Base-by-base conservation (phyloP, 1,140 invertebrate species). In the Drosophila bocqueti region DNA sequence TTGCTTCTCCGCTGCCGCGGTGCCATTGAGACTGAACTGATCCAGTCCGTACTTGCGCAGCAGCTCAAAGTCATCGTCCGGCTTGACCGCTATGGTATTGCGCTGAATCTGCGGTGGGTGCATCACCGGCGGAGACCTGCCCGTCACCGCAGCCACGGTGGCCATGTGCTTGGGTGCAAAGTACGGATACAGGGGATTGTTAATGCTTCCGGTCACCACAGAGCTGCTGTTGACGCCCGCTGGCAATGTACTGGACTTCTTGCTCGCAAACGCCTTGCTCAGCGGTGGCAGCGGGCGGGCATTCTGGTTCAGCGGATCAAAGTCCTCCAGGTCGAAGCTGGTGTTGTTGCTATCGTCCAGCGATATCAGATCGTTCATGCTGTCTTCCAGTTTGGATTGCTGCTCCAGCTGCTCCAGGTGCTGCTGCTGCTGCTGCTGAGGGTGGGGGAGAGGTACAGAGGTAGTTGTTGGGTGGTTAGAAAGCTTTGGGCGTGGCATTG, bases 151-250 rank as follows among this genome's bases (percentile, higher is more conserved):
- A n/a, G 85, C 81, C 18, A 86, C 83, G 1, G 85, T 91, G 43
- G 85, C 84, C 81, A 82, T 90, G 66, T 93, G 92, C 62, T 93
- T 82, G 13, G 94, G 94, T 34, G 93, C 92, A 76, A 94, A 95
- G 71, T 95, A 95, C 0, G 94, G 94, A 78, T 95, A 95, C 4
- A 95, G 79, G 0, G 95, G 95, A 81, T 95, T 95, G 63, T 93
- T 94, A n/a, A 95, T 63, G 46, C 76, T 91, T 21, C 71, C 45
- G 7, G 34, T 21, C 18, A 79, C 67, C 15, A 80, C 69, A 31
- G 29, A 34, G 50, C 91, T 93, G 50, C 91, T 93, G 93, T 67
- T 94, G 81, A 94, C 68, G 83, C 92, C 89, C 84, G 89, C 75
- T 83, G 84, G 63, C 93, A 94, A 75, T 83, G 94, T 76, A 75